phyloP scores from a whole-genome alignment of 2,113 vertebrate genomes.

The Pseudorectes ferrugineus region DNA sequence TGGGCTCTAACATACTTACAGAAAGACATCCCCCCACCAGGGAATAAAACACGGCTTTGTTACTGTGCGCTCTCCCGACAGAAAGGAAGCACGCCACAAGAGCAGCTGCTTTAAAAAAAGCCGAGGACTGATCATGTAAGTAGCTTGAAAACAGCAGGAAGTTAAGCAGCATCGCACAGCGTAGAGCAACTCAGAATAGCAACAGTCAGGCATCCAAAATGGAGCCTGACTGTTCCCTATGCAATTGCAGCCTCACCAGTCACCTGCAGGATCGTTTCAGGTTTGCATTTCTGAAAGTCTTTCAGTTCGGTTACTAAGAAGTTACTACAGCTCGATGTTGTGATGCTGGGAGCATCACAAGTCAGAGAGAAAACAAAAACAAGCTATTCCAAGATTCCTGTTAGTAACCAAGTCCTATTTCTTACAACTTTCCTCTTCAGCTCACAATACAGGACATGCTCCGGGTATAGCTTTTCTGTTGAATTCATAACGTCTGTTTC shows the following conservation, averaged over 20 bases:
- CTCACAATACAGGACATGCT: accelerated
- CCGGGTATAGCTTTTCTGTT: neutral
- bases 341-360: neutral
- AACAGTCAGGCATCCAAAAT: conserved; percentile 47
- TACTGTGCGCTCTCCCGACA: neutral
- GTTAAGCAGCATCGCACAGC: neutral
- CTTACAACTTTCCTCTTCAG: neutral
- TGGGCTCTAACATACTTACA: neutral
- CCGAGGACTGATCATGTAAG: neutral
- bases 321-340: neutral
- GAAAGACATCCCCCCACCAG: neutral
- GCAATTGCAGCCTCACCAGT: neutral
- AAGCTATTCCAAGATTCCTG: neutral
- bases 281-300: neutral
- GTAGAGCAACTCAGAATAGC: neutral
- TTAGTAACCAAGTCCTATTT: neutral
- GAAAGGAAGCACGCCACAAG: neutral
- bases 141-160: conserved; percentile 24
- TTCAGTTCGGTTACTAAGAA: neutral
- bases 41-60: neutral
- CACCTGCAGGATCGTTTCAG: neutral
- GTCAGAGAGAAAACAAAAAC: neutral
- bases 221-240: neutral
- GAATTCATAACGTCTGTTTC: neutral
- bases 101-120: neutral